A percentile compares a stretch with the other conserved stretches of the same genome.
These are phyloP conservation scores for Notolepis coatsorum DNA, from an alignment of 2,797 vertebrate genomes.

Conservation along the genomic window DNA sequence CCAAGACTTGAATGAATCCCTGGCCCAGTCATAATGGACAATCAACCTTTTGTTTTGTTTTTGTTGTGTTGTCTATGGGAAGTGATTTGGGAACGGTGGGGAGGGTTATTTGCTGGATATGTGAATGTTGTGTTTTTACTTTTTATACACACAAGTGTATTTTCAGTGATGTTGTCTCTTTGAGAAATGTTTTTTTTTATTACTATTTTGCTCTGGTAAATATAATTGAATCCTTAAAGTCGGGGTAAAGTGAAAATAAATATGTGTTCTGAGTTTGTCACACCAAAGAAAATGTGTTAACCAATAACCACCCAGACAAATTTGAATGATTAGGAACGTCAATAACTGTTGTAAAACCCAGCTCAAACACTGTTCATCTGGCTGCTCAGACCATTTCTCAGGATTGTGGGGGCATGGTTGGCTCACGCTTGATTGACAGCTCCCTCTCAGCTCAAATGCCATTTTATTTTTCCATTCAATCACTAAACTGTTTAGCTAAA, in stretches of 20 bases:
- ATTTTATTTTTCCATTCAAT: too few species aligned
- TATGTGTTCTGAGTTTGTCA: neutral
- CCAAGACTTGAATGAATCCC: constrained; percentile 24
- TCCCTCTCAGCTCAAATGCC: too few species aligned
- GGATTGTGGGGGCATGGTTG: too few species aligned
- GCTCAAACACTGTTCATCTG: neutral
- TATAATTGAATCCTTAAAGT: neutral
- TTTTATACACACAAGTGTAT: constrained; percentile 31
- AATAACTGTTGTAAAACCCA: neutral
- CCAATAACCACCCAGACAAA: neutral
- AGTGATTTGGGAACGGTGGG: constrained; percentile 12
- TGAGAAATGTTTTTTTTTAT: neutral
- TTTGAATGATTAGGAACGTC: neutral
- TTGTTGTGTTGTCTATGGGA: constrained; percentile 40
- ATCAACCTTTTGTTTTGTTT: constrained; percentile 27
- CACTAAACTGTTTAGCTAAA: too few species aligned
- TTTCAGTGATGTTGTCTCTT: constrained; percentile 6
- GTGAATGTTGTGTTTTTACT: constrained; percentile 43
- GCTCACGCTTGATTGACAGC: too few species aligned
- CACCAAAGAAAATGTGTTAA: neutral
- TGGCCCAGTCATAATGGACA: constrained; percentile 33
- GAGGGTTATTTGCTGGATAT: neutral
- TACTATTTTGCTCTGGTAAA: neutral
- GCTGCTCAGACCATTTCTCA: too few species aligned
- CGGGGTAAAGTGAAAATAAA: too few species aligned